Evolutionary conservation across 2,797 vertebrate species (phyloP), one percentile per base, ranked within the genome.

Genomic region (Siniperca undulata): DNA sequence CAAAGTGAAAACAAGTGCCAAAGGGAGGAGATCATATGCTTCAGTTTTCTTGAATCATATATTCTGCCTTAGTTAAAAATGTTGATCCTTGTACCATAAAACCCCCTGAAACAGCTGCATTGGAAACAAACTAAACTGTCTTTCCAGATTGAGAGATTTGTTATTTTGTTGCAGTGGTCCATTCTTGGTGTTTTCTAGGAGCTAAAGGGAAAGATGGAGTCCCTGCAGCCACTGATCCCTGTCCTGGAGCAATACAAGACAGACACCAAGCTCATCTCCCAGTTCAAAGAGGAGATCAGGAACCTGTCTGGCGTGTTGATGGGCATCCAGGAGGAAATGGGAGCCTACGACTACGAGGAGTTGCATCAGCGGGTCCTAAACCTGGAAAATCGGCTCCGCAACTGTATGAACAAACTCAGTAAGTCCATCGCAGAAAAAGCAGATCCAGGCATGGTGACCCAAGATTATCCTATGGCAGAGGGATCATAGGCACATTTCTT

Each of bases 381-480:
- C 85, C 93, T 99, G 90, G 99, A 99, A 91, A 97, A 94, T 74
- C 96, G 98, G 20, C 97, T 99, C 42, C 96, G 96, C 66, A 97
- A 95, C 93, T 99, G 99, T 91, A 99, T 99, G 98, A 99, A 96
- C 91, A 99, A 99, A 95, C 97, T 99, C 77, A 99, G 99, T 99
- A 93, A 97, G 98, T 97, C 17, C 36, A 14, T 7, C 2, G 1
- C 16, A 38, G 42, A 53, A 46, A 69, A 7, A 44, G 50, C 4
- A 5, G 12, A 40, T 4, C 48, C 38, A 36, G 27, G n/a, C 14
- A 53, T 3, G 30, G 24, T 75, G 68, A 68, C 56, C 61, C 7
- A 2, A 44, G 85, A 74, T 84, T 77, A 77, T 52, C 12, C 13
- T 3, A 46, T 56, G 27, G 9, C 53, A 24, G 59, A 53, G 24